Conservation (phyloP, 2,113 vertebrate species). For the Eulacestoma nigropectus region DNA sequence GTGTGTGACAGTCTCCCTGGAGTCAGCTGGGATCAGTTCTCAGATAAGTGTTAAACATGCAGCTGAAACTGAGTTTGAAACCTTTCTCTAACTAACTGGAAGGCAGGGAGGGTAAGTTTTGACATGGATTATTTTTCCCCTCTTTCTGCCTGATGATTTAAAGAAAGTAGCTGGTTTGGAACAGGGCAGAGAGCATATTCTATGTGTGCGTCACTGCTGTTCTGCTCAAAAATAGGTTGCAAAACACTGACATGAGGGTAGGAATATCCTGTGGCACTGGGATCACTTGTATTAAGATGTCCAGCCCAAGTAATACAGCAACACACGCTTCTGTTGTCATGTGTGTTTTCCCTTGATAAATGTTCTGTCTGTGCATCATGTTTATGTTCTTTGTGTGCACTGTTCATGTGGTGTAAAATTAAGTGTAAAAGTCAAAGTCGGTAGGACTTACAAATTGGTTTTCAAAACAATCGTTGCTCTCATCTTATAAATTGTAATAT, state of each 20-base stretch:
- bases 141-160: background rate
- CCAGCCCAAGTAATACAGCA: background rate
- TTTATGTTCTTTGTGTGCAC: background rate
- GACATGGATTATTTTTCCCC: background rate
- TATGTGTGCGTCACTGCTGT: background rate
- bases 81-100: background rate
- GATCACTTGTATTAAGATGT: background rate
- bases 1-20: background rate
- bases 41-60: background rate
- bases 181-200: background rate
- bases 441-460: background rate
- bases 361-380: background rate
- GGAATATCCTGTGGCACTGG: background rate
- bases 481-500: background rate
- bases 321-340: background rate
- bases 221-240: background rate
- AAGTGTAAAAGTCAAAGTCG: background rate
- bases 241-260: background rate
- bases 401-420: background rate
- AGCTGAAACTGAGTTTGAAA: background rate
- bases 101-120: background rate
- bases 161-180: background rate
- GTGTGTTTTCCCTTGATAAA: background rate
- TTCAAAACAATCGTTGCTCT: background rate
- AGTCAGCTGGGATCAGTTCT: background rate